phyloP scores from a whole-genome alignment of 2,888 invertebrate species.

The Meghimatium bilineatum region DNA sequence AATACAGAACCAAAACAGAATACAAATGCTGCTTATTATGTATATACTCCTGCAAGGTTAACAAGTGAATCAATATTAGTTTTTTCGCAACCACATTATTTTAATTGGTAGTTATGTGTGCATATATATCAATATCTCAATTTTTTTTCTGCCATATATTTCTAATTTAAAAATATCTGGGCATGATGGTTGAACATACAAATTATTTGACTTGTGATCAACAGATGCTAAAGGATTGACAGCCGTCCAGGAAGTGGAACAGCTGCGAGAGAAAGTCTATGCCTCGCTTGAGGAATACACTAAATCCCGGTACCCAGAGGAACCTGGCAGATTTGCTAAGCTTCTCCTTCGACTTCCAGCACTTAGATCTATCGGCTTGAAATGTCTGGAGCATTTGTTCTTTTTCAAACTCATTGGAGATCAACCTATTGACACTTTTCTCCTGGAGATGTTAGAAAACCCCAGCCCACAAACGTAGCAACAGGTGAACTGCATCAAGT shows the following conservation, averaged over 20 bases:
- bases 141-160: too few species aligned
- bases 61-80: too few species aligned
- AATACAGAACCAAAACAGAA: too few species aligned
- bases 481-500: too few species aligned
- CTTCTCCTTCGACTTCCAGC: slow-evolving; percentile 82
- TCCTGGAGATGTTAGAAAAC: slow-evolving; percentile 76
- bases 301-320: slow-evolving; percentile 89
- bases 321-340: slow-evolving; percentile 96
- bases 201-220: neutral
- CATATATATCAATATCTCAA: too few species aligned
- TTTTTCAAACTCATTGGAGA: slow-evolving; percentile 94
- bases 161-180: too few species aligned
- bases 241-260: slow-evolving; percentile 79
- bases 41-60: too few species aligned
- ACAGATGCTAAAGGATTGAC: slow-evolving; percentile 92
- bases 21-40: too few species aligned
- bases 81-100: too few species aligned
- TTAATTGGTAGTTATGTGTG: too few species aligned
- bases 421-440: slow-evolving; percentile 88
- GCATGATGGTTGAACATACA: too few species aligned
- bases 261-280: slow-evolving; percentile 94
- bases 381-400: slow-evolving; percentile 95
- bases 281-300: slow-evolving; percentile 97
- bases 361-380: slow-evolving; percentile 81
- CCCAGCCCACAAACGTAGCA: slow-evolving; percentile 57